These are phyloP conservation scores for Euzophera pinguis DNA, from an alignment of 2,888 invertebrate species.

Conservation along the genomic window DNA sequence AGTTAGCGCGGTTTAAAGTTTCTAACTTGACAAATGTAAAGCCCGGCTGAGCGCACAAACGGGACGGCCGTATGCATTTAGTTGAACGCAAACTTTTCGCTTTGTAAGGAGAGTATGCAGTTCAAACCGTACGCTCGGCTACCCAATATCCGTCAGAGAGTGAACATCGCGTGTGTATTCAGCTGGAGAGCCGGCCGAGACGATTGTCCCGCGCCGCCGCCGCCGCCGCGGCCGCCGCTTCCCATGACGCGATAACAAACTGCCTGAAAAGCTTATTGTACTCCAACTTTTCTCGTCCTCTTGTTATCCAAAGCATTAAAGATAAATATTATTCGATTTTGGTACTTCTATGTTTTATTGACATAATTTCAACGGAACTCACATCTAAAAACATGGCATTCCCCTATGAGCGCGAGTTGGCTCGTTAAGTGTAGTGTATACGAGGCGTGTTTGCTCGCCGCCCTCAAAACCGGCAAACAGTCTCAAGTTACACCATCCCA, in stretches of 20 bases:
- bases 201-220: constrained; percentile 27
- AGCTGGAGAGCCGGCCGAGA: constrained; percentile 32
- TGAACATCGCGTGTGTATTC: constrained; percentile 53
- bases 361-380: constrained; percentile 38
- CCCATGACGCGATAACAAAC: constrained; percentile 51
- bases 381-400: constrained; percentile 37
- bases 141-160: constrained; percentile 61
- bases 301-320: constrained; percentile 35
- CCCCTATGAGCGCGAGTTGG: constrained; percentile 56
- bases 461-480: constrained; percentile 64
- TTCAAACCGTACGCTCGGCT: constrained; percentile 55
- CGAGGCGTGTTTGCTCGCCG: constrained; percentile 52
- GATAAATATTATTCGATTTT: constrained; percentile 45
- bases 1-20: constrained; percentile 44
- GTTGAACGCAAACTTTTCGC: constrained; percentile 65
- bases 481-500: constrained; percentile 67
- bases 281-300: constrained; percentile 32
- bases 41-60: constrained; percentile 49
- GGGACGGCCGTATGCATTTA: constrained; percentile 60
- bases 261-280: constrained; percentile 45
- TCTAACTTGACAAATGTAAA: constrained; percentile 57
- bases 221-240: constrained; percentile 25
- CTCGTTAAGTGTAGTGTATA: constrained; percentile 61
- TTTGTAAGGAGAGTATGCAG: constrained; percentile 64
- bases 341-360: constrained; percentile 44